Percentiles rank a stretch among this genome's conserved stretches.
Evolutionary conservation across 2,797 vertebrate species (phyloP).

Genomic region (Microchirus variegatus): DNA sequence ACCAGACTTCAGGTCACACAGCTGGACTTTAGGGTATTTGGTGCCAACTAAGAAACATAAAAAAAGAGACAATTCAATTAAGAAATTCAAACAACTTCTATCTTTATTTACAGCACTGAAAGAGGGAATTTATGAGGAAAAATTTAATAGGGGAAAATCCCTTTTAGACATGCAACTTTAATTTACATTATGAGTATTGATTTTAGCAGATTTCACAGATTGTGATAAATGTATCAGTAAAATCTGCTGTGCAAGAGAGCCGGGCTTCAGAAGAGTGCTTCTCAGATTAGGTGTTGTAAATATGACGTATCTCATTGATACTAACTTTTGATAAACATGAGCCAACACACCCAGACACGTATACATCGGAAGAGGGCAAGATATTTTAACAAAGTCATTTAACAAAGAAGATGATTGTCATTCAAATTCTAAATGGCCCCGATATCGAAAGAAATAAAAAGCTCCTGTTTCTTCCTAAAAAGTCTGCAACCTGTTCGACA

Average conservation of each 20-base stretch:
- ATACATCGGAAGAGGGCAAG: not conserved
- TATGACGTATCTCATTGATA: constrained; percentile 29
- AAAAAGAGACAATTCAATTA: constrained; percentile 6
- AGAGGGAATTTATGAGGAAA: not conserved
- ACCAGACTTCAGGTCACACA: constrained; percentile 98
- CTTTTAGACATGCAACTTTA: not conserved
- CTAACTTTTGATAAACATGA: constrained; percentile 19
- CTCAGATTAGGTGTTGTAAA: constrained; percentile 42
- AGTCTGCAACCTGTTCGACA: constrained; percentile 37
- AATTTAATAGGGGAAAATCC: not conserved
- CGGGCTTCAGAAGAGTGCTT: constrained; percentile 3
- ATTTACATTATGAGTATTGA: constrained; percentile 1
- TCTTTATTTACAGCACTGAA: not conserved
- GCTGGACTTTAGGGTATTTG: constrained; percentile 93
- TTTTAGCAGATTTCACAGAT: not conserved
- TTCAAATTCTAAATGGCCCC: constrained; percentile 13
- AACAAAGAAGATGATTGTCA: not conserved
- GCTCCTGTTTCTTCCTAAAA: constrained; percentile 20
- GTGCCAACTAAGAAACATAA: constrained; percentile 89
- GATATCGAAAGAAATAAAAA: constrained; percentile 5
- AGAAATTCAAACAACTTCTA: not conserved
- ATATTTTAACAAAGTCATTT: not conserved
- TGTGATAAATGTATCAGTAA: not conserved
- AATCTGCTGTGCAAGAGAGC: not conserved
- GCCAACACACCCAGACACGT: constrained; percentile 12